Evolutionary conservation across 2,888 invertebrate species (phyloP), one percentile per base, ranked within the genome.

Genomic region (Eupithecia abbreviata): DNA sequence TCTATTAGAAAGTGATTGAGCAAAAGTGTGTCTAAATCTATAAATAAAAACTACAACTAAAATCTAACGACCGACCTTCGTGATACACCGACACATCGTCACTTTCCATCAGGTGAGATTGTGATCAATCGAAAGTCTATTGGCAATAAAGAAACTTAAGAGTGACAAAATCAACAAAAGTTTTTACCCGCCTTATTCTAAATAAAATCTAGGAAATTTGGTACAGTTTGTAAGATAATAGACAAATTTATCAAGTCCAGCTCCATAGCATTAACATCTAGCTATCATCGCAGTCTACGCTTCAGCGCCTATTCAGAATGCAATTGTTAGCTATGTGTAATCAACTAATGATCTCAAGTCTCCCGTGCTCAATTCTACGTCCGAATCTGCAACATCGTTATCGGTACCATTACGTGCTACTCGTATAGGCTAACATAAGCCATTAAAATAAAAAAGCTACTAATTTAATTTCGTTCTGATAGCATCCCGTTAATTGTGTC

Each of bases 401-500:
- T 58, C 18, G 55, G n/a, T 18, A 9, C 55, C 18, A 18, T 58
- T 9, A 58, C 55, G n/a, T 55, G 55, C n/a, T 58, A 58, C 55
- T 58, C 3, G 2, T 18, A 18, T 58, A 18, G n/a, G 55, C 55
- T n/a, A n/a, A 55, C 55, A n/a, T 55, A n/a, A 7, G n/a, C 18
- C 18, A 58, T 18, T 58, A n/a, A 42, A 67, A n/a, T 18, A 9
- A 9, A 43, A 45, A 45, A n/a, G 12, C 4, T 45, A 18, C 58
- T 75, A 49, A 75, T 77, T 73, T 42, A 74, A 70, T 74, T 70
- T 75, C 70, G 68, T 72, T 67, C 75, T 75, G 82, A 88, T 87
- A 84, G 84, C 87, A 83, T 82, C 79, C 78, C 83, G 81, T 84
- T 84, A 86, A 87, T 87, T 82, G 84, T 73, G 74, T 72, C 68